Evolutionary conservation across 2,113 vertebrate species (phyloP).

Genomic region (Xiphophorus couchianus): DNA sequence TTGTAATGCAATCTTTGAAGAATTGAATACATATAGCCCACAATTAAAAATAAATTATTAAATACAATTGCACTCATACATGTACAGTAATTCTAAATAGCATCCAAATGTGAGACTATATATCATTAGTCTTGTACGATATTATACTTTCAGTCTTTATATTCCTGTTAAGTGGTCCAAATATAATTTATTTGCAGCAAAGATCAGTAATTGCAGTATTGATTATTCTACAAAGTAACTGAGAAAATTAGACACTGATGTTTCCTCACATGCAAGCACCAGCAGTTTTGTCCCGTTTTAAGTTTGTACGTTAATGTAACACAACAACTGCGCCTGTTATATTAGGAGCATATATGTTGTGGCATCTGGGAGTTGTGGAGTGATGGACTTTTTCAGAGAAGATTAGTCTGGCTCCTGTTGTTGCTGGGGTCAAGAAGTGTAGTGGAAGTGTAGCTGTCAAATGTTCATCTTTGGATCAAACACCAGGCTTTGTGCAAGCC

Average conservation of each 20-base stretch:
- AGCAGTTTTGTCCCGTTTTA: conserved; percentile 33
- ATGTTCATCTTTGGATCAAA: not conserved
- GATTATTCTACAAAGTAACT: not conserved
- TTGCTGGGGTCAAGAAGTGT: conserved; percentile 3
- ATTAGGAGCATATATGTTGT: not conserved
- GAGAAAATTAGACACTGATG: conserved; percentile 8
- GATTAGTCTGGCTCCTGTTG: not conserved
- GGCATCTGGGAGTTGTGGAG: conserved; percentile 16
- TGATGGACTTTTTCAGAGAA: not conserved
- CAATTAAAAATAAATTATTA: not conserved
- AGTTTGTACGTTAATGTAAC: conserved; percentile 25
- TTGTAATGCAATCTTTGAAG: no score
- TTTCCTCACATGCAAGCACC: conserved; percentile 26
- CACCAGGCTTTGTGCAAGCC: conserved; percentile 1
- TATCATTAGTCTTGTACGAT: not conserved
- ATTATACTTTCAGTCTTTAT: not conserved
- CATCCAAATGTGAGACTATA: not conserved
- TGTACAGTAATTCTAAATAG: not conserved
- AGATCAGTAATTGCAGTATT: not conserved
- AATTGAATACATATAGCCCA: no score
- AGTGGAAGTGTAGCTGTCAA: not conserved
- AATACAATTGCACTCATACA: not conserved
- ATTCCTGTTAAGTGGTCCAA: not conserved
- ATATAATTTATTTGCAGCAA: not conserved
- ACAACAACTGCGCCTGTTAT: conserved; percentile 13